Percentiles rank a stretch among this genome's conserved stretches.
These are phyloP conservation scores for Machaerirhynchus nigripectus DNA, from an alignment of 2,113 vertebrate genomes.

Conservation along the genomic window DNA sequence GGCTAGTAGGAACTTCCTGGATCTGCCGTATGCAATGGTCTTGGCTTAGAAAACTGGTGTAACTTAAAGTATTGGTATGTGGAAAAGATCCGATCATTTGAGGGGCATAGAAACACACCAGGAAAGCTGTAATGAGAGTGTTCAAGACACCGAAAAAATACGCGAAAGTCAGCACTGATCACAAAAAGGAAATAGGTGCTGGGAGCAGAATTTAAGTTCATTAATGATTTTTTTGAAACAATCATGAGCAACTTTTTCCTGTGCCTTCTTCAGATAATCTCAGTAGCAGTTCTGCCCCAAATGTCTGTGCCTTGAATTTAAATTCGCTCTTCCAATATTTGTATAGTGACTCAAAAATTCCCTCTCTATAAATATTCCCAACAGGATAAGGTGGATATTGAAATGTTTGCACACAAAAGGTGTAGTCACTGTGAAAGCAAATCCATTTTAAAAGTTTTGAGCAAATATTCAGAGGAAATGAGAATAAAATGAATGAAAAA, in stretches of 20 bases:
- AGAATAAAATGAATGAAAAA: slow-evolving; percentile 17
- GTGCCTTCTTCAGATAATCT: neutral
- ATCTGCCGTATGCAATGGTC: neutral
- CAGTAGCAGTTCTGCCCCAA: neutral
- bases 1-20: neutral
- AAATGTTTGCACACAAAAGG: slow-evolving; percentile 55
- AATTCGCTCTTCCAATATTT: slow-evolving; percentile 32
- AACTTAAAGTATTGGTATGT: neutral
- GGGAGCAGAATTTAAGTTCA: neutral
- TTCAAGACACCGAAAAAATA: neutral
- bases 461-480: slow-evolving; percentile 50
- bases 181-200: neutral
- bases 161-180: neutral
- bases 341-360: slow-evolving; percentile 27
- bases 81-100: neutral
- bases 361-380: slow-evolving; percentile 45
- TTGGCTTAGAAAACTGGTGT: neutral
- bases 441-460: slow-evolving; percentile 42
- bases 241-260: neutral
- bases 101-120: neutral
- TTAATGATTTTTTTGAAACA: neutral
- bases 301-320: slow-evolving; percentile 19
- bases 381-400: slow-evolving; percentile 27
- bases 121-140: neutral
- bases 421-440: slow-evolving; percentile 46